Percentiles rank a stretch among this genome's conserved stretches.
Evolutionary conservation across 2,113 vertebrate species (phyloP).

Genomic region (Benitochromis conjunctus): DNA sequence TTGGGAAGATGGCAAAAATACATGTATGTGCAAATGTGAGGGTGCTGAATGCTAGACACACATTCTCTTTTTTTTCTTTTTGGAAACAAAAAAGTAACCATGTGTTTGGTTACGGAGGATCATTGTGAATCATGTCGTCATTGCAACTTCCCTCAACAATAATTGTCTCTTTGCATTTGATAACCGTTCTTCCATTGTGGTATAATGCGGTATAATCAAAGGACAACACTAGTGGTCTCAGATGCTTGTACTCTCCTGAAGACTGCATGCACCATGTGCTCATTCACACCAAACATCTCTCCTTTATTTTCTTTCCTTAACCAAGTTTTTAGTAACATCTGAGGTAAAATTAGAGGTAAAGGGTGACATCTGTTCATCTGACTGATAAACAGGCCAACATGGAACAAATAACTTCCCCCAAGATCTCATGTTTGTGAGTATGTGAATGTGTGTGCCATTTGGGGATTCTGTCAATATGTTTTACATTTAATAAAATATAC

Average conservation of each 20-base stretch:
- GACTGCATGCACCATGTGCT: neutral
- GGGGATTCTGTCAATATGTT: constrained; percentile 64
- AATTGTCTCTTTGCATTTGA: constrained; percentile 51
- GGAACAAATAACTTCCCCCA: constrained; percentile 50
- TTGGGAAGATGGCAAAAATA: constrained; percentile 1
- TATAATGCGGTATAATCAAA: constrained; percentile 12
- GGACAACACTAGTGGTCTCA: constrained; percentile 22
- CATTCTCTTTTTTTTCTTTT: constrained; percentile 1
- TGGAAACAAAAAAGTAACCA: constrained; percentile 30
- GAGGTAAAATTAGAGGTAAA: constrained; percentile 76
- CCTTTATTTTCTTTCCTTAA: neutral
- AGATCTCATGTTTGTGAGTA: constrained; percentile 49
- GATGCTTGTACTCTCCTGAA: constrained; percentile 14
- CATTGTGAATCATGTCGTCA: constrained; percentile 45
- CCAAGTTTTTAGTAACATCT: constrained; percentile 55
- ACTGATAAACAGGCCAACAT: constrained; percentile 59
- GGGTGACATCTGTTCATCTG: constrained; percentile 65
- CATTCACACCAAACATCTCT: neutral
- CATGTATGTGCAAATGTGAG: constrained; percentile 12
- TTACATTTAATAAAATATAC: constrained; percentile 76
- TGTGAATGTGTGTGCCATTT: constrained; percentile 51
- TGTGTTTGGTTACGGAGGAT: constrained; percentile 41
- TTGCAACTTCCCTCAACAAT: constrained; percentile 57
- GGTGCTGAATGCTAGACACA: constrained; percentile 26
- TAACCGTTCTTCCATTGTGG: neutral